Base-by-base conservation (phyloP, 2,888 invertebrate genomes). In the Pyrrhopygopsis socrates region DNA sequence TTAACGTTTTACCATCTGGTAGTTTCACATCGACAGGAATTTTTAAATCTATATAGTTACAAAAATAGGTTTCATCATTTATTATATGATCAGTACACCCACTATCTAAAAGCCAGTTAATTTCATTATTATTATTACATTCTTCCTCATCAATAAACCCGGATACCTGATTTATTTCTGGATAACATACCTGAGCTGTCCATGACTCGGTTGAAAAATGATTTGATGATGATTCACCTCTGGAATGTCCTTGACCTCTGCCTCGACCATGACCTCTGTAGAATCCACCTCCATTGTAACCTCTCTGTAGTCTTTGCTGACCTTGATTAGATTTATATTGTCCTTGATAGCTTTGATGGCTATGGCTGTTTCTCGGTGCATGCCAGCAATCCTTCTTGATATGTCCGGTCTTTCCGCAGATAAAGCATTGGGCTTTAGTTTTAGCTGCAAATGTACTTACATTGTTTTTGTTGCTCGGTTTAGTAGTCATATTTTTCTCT, bases 21-120 rank as follows among this genome's bases (percentile, higher is more conserved):
- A 80, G n/a, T 73, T 73, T 80, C 22, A 80, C 73, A 80, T 80
- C 38, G 15, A 79, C 13, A 13, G 79, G 74, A 78, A 22, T 15
- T 74, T 68, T 73, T 60, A 30, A 80, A 50, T 63, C 27, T 58
- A n/a, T 18, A 24, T 1, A 67, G 18, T 81, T 60, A 67, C 75
- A 58, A 45, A 63, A 75, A 45, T 29, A 75, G 15, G 20, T 45
- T 45, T 75, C 75, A n/a, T 75, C 34, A 29, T 81, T 67, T 74
- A 81, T 75, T 34, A 81, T 81, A 68, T 81, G 81, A 15, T 81
- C 81, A 91, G 63, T 92, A 91, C 92, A 93, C 4, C 89, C 91
- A 89, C 92, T 93, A 80, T 91, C 91, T 79, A 91, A 89, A 41
- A 92, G 68, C 90, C 90, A 92, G 38, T 89, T 81, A 68, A 92